These are phyloP conservation scores for Acanthopagrus latus DNA, from an alignment of 2,797 vertebrate genomes.

Conservation along the genomic window DNA sequence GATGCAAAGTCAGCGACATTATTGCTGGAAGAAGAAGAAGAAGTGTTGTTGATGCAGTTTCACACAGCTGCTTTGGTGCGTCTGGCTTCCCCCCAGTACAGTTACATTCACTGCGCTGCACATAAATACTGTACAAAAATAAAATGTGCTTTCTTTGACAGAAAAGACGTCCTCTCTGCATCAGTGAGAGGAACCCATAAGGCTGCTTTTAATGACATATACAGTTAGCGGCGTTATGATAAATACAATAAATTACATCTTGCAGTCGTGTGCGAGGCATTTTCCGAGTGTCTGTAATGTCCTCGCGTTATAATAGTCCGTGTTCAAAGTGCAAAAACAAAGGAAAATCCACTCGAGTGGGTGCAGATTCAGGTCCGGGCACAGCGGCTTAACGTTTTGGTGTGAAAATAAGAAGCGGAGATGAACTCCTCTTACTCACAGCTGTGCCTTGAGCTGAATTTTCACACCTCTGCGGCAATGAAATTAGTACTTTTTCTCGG, in stretches of 20 bases:
- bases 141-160: slow-evolving; percentile 48
- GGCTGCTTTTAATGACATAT: slow-evolving; percentile 29
- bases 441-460: slow-evolving; percentile 15
- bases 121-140: slow-evolving; percentile 83
- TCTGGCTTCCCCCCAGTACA: slow-evolving; percentile 47
- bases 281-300: slow-evolving; percentile 15
- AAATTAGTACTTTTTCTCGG: not conserved
- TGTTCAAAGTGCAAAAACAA: slow-evolving; percentile 46
- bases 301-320: slow-evolving; percentile 25
- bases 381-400: not conserved
- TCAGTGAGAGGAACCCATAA: slow-evolving; percentile 18
- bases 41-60: slow-evolving; percentile 38
- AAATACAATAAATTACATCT: slow-evolving; percentile 68
- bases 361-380: slow-evolving; percentile 5
- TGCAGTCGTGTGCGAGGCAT: slow-evolving; percentile 8
- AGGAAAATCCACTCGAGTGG: not conserved
- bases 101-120: slow-evolving; percentile 61
- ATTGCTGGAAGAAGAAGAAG: slow-evolving; percentile 26
- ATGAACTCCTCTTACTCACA: not conserved
- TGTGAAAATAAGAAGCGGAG: not conserved
- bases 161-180: slow-evolving; percentile 22
- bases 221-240: slow-evolving; percentile 36
- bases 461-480: not conserved
- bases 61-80: slow-evolving; percentile 59
- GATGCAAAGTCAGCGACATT: slow-evolving; percentile 38